Base-by-base conservation (phyloP, 2,888 invertebrate genomes). In the Agriopis aurantiaria region DNA sequence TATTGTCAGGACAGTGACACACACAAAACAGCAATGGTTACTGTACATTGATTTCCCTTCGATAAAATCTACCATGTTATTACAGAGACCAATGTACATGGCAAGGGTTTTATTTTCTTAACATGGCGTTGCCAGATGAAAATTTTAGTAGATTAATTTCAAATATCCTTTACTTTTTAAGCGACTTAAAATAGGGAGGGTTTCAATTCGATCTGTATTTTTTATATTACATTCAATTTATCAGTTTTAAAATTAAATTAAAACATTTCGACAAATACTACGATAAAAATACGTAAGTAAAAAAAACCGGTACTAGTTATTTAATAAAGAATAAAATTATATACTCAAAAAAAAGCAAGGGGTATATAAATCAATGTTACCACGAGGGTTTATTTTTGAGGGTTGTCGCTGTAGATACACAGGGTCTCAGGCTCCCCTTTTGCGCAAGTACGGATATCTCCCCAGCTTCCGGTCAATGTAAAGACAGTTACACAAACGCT, bases 1-100 rank as follows among this genome's bases (percentile, higher is more conserved):
- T 23, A 48, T 17, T 33, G 3, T 55, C 12, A 51, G 40, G 0
- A 43, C n/a, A 23, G 40, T 11, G 9, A 14, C 43, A 40, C 40
- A 51, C 63, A 23, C 17, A 33, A 69, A 60, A 49, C 71, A 17
- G 75, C 77, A 74, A 73, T 77, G 73, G 64, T 75, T 63, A 17
- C 23, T 57, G 63, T 48, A 65, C 70, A 53, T 49, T 58, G 58
- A 49, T 58, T 65, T 71, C 52, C 64, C n/a, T 60, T 58, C 61
- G 46, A 64, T 23, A 43, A 65, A 43, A 23, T 52, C 41, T 56
- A 57, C 17, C 59, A 41, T 43, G 9, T 9, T 9, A 43, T 43
- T 43, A 49, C 14, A 45, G 17, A 6, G 14, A 33, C 17, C 17
- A 55, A 23, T 33, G 11, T 51, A 14, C 52, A 12, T 49, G 46